Evolutionary conservation across 2,797 vertebrate genomes (phyloP).

Genomic region (Emydoidea blandingii): DNA sequence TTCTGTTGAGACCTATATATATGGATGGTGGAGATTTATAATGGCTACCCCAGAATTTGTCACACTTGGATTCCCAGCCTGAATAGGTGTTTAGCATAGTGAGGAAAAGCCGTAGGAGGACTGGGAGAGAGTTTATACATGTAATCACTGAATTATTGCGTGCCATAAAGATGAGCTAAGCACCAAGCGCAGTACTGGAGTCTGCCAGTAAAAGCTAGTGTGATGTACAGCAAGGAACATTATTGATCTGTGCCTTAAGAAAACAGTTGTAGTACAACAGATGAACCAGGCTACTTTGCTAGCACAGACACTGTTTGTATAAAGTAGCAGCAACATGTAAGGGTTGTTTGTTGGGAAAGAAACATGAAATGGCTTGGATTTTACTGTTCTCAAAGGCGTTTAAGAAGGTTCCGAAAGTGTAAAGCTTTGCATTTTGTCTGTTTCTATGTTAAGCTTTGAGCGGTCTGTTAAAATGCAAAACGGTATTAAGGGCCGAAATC

Average conservation of each 20-base stretch:
- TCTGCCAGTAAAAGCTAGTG: conserved; percentile 26
- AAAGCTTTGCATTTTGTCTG: neutral
- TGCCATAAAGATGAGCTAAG: conserved; percentile 39
- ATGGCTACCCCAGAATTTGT: conserved; percentile 1
- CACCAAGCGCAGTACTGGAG: conserved; percentile 16
- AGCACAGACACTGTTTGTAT: neutral
- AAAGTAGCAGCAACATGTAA: neutral
- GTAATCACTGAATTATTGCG: conserved; percentile 67
- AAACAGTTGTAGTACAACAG: conserved; percentile 7
- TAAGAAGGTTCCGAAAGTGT: neutral
- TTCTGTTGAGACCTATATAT: neutral
- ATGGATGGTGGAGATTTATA: neutral
- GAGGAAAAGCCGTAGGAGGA: conserved; percentile 24
- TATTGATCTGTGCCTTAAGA: conserved; percentile 64
- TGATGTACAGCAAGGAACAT: conserved; percentile 51
- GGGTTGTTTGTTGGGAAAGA: neutral
- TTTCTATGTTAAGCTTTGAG: neutral
- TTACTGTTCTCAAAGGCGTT: neutral
- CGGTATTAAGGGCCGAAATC: accelerated
- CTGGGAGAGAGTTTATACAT: conserved; percentile 31
- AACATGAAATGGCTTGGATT: neutral
- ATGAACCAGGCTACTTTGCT: neutral
- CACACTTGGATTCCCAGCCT: neutral
- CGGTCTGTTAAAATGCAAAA: neutral
- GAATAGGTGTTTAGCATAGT: neutral